Evolutionary conservation across 2,888 invertebrate species (phyloP), one percentile per base, ranked within the genome.

Genomic region (Cheilosia soror): DNA sequence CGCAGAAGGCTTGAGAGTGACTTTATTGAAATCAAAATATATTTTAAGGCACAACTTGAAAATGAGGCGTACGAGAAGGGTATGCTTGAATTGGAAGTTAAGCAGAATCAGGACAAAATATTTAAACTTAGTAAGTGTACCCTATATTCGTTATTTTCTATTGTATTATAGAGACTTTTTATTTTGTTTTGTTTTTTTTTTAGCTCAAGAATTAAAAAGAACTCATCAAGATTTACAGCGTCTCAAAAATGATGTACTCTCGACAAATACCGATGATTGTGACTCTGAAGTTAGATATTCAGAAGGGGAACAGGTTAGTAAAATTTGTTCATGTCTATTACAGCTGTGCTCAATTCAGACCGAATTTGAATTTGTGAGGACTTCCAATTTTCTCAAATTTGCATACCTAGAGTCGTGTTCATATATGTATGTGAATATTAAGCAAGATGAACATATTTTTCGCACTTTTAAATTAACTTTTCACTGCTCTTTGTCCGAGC

Each of bases 51-150:
- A 4, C 88, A 89, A 87, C 83, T 92, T 25, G 91, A 91, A 53
- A 90, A 91, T 1, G 91, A 91, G 62, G 87, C 89, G 1, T 92
- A 92, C 87, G 92, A 92, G 27, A 91, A 90, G 40, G 88, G 87
- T 5, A 76, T 90, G 0, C 66, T 92, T 0, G 92, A 92, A 77
- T 87, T 90, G 9, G 90, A 92, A 87, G 87, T 91, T 0, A 88
- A 89, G 53, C 89, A 90, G 62, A 89, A 89, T 75, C 90, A 91
- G 31, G 89, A 89, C 4, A 87, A 89, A 87, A 89, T 89, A 13
- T 44, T 78, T 15, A 89, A 89, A 84, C 63, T 90, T 68, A 87
- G 90, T 90, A 88, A 88, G 89, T 62, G 7, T 1, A 1, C 1
- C 2, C 15, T 1, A 2, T 9, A 60, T 11, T 11, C 27, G 13